These are phyloP conservation scores for Lontra canadensis DNA, from an alignment of 2,113 vertebrate genomes.

Conservation along the genomic window DNA sequence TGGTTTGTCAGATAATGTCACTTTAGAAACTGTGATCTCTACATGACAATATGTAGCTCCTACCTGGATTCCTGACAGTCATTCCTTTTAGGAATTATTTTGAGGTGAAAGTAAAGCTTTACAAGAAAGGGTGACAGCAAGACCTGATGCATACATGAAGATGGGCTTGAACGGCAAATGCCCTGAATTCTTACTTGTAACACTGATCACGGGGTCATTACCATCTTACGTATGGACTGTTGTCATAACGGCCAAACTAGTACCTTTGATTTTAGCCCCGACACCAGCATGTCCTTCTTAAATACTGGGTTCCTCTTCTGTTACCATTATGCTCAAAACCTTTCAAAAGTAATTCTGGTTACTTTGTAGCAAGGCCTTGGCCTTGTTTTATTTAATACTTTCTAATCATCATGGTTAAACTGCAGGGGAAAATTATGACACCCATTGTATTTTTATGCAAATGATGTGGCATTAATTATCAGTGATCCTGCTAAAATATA, in stretches of 20 bases:
- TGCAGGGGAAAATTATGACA: not conserved
- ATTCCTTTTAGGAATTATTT: not conserved
- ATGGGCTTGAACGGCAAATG: not conserved
- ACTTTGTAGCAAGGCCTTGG: not conserved
- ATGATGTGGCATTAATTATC: not conserved
- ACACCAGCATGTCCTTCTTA: not conserved
- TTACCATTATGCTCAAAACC: not conserved
- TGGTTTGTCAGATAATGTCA: not conserved
- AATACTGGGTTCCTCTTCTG: not conserved
- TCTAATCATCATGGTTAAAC: not conserved
- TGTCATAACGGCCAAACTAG: not conserved
- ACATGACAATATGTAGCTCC: not conserved
- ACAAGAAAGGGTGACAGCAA: not conserved
- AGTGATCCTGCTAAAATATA: not conserved
- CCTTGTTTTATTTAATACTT: not conserved
- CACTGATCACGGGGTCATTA: not conserved
- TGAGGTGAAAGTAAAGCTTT: not conserved
- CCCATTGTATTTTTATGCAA: not conserved
- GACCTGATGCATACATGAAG: not conserved
- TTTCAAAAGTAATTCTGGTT: not conserved
- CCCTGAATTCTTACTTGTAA: not conserved
- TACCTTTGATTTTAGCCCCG: not conserved
- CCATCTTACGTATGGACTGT: too few species aligned
- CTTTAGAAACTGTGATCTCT: conserved; percentile 51
- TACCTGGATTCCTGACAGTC: not conserved